These are phyloP conservation scores for Myocastor coypus DNA, from an alignment of 2,113 vertebrate species.

Conservation along the genomic window DNA sequence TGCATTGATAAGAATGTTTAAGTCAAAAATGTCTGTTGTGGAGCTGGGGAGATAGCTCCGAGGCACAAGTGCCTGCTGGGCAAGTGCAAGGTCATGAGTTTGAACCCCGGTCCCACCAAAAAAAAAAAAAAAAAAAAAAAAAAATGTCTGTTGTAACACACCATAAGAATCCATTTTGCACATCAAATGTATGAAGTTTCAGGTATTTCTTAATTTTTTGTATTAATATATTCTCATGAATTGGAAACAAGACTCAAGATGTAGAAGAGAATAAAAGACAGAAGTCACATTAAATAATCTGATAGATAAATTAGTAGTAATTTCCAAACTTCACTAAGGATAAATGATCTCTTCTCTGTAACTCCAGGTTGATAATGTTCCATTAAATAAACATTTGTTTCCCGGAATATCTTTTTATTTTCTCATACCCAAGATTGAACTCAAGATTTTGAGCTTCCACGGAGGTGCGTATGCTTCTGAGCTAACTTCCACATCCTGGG, in stretches of 20 bases:
- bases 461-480: no score
- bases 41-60: no score
- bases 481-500: no score
- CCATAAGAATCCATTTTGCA: not conserved
- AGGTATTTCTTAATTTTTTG: slow-evolving; percentile 34
- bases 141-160: not conserved
- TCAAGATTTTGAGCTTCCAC: no score
- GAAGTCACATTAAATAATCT: not conserved
- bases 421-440: no score
- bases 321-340: not conserved
- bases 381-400: not conserved
- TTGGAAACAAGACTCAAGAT: not conserved
- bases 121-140: no score
- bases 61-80: no score
- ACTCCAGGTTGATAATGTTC: not conserved
- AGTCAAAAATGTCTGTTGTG: slow-evolving; percentile 11
- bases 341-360: not conserved
- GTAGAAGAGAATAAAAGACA: not conserved
- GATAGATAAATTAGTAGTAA: not conserved
- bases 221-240: not conserved
- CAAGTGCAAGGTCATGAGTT: no score
- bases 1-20: slow-evolving; percentile 14
- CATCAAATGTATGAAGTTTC: not conserved
- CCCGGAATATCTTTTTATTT: not conserved
- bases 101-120: no score